phyloP scores from a whole-genome alignment of 2,797 vertebrate species.

The Pseudochirops corinnae region DNA sequence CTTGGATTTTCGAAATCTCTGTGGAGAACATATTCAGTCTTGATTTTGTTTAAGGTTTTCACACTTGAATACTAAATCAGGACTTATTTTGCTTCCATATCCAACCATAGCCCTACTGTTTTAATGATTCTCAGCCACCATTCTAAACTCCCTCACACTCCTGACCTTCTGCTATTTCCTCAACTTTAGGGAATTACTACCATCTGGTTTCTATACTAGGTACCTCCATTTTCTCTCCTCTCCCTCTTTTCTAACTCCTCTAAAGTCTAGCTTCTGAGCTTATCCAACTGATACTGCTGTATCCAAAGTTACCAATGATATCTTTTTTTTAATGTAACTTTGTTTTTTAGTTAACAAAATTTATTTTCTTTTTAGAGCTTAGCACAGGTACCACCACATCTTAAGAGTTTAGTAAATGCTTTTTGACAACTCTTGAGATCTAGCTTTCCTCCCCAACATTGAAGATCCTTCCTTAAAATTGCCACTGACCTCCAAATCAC shows the following conservation, averaged over 20 bases:
- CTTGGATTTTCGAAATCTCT: conserved; percentile 45
- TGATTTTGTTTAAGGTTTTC: conserved; percentile 11
- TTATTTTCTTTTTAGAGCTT: background rate
- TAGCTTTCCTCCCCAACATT: background rate
- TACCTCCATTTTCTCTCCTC: background rate
- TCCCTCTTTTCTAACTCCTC: background rate
- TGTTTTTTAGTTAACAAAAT: background rate
- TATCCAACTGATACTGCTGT: background rate
- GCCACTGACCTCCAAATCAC: background rate
- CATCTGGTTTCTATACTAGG: background rate
- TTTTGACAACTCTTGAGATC: background rate
- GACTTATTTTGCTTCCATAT: background rate
- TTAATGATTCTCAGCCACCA: background rate
- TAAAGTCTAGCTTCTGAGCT: background rate
- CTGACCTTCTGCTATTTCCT: background rate
- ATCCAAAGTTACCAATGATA: background rate
- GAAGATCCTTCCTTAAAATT: background rate
- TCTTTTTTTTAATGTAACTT: background rate
- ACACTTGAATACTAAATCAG: conserved; percentile 1
- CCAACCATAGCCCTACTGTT: background rate
- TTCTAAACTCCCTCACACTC: background rate
- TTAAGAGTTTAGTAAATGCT: background rate
- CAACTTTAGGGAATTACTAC: background rate
- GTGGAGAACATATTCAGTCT: background rate
- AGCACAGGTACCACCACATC: background rate